phyloP scores from a whole-genome alignment of 2,797 vertebrate genomes.

The Pantherophis vulpinus region DNA sequence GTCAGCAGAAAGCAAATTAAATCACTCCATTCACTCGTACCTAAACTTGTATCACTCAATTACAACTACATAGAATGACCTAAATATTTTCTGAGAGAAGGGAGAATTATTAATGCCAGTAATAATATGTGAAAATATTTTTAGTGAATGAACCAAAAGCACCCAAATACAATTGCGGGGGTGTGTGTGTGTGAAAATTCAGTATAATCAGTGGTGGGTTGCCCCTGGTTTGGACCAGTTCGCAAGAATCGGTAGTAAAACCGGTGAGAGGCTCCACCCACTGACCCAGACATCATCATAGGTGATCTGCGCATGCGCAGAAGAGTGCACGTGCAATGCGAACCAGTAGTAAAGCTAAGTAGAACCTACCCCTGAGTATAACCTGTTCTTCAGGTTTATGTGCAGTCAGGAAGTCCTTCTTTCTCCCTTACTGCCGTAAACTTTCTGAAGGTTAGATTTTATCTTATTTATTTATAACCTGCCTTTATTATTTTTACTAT shows the following conservation, averaged over 20 bases:
- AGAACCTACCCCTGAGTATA: constrained; percentile 4
- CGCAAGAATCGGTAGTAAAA: no score
- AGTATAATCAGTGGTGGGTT: constrained; percentile 18
- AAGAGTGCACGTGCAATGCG: no score
- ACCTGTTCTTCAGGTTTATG: constrained; percentile 54
- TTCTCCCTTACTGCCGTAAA: constrained; percentile 33
- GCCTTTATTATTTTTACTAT: not conserved
- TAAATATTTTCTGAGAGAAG: not conserved
- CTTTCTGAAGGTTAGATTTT: constrained; percentile 40
- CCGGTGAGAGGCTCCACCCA: no score
- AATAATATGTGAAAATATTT: constrained; percentile 47
- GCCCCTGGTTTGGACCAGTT: no score
- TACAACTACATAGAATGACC: not conserved
- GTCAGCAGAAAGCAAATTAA: not conserved
- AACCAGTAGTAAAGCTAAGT: no score
- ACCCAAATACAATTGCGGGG: constrained; percentile 66
- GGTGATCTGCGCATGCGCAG: no score
- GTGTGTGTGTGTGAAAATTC: constrained; percentile 41
- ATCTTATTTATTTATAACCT: not conserved
- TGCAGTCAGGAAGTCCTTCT: constrained; percentile 47
- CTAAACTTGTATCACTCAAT: not conserved
- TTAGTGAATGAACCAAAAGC: constrained; percentile 61
- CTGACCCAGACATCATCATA: no score
- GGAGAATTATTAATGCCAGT: not conserved
- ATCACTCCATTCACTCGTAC: not conserved